Conservation (phyloP, 2,888 invertebrate genomes). For the Pristionchus fissidentatus region DNA sequence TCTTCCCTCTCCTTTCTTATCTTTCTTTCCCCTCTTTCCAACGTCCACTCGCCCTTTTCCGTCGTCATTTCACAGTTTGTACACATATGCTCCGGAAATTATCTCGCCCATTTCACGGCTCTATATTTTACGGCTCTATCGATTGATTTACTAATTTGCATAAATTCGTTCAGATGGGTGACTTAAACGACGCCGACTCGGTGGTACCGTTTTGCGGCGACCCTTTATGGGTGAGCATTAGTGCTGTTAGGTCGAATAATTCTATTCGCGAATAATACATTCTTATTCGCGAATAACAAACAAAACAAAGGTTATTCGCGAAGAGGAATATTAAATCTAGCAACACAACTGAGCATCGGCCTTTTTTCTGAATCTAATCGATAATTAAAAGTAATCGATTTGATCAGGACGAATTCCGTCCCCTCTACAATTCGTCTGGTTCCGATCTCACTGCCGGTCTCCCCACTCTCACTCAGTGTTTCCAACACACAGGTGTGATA, state of each 20-base stretch:
- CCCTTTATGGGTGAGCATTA: constrained; percentile 30
- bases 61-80: constrained; percentile 19
- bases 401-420: constrained; percentile 38
- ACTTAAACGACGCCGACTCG: not conserved
- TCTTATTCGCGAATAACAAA: no score
- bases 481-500: constrained; percentile 50
- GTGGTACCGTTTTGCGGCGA: constrained; percentile 12
- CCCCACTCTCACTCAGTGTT: constrained; percentile 55
- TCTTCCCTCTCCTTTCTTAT: not conserved
- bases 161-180: not conserved
- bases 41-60: constrained; percentile 33
- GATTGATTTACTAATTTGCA: not conserved
- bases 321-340: no score
- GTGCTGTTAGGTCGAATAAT: no score
- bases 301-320: no score
- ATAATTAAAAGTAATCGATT: not conserved
- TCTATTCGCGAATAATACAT: no score
- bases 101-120: no score
- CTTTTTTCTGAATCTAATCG: not conserved
- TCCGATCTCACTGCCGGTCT: constrained; percentile 46
- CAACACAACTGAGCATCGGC: no score
- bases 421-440: constrained; percentile 38
- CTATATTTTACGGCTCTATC: no score
- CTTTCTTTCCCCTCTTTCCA: not conserved
- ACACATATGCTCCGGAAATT: no score